Evolutionary conservation across 2,888 invertebrate genomes (phyloP).

Genomic region (Eupeodes latifasciatus): DNA sequence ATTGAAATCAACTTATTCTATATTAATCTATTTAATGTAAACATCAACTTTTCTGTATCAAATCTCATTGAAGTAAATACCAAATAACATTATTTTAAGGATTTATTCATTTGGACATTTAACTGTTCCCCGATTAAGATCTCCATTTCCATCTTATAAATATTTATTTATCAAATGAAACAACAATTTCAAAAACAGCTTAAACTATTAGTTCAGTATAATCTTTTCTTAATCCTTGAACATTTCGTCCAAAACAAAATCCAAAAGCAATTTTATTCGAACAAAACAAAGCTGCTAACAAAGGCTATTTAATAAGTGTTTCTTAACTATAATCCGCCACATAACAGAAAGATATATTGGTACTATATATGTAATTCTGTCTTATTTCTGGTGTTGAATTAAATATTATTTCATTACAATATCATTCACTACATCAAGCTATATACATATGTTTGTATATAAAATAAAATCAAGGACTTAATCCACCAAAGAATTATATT

Average conservation of each 20-base stretch:
- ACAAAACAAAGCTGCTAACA: neutral
- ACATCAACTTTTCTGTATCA: too few species aligned
- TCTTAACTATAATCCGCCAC: slow-evolving; percentile 54
- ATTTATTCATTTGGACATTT: neutral
- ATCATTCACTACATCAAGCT: neutral
- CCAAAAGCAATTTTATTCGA: slow-evolving; percentile 7
- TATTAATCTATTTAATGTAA: too few species aligned
- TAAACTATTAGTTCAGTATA: slow-evolving; percentile 38
- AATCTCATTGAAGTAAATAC: too few species aligned
- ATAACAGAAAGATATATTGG: neutral
- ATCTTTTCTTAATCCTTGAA: slow-evolving; percentile 51
- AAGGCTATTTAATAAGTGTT: slow-evolving; percentile 42
- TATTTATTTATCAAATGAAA: neutral
- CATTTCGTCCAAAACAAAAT: neutral
- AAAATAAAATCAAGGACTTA: slow-evolving; percentile 67
- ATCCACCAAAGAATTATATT: slow-evolving; percentile 55
- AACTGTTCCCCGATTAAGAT: neutral
- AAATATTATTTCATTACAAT: slow-evolving; percentile 59
- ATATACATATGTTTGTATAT: too few species aligned
- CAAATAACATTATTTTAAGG: neutral
- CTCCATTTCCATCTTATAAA: neutral
- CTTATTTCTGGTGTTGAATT: slow-evolving; percentile 45
- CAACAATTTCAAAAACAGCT: slow-evolving; percentile 53
- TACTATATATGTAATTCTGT: neutral
- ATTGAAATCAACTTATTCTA: too few species aligned